Base-by-base conservation (phyloP, 1,140 invertebrate species). In the Drosophila yakuba region DNA sequence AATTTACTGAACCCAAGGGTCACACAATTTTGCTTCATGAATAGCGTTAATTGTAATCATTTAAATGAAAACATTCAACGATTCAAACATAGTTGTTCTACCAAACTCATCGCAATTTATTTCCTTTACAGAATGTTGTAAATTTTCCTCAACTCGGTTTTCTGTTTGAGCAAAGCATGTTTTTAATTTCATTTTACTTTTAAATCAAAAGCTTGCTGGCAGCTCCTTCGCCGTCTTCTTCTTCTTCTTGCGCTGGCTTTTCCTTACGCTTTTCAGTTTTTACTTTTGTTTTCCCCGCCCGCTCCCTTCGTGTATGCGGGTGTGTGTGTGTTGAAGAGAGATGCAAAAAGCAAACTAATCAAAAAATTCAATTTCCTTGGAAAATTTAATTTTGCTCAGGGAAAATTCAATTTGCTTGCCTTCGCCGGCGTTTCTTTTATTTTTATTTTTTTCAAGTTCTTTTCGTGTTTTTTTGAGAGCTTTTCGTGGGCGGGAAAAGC, bases 301-400 rank as follows among this genome's bases (percentile, higher is more conserved):
- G 20, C 15, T 7, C 35, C 20, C 38, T 58, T 54, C 14, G 36
- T 62, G 8, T 64, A 20, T 55, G 12, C 71, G 44, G 63, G 59
- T 63, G 58, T 67, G 58, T 76, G 71, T 76, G 64, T 77, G 82
- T 78, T 39, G 62, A 47, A 84, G 77, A 32, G 84, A 84, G 73
- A 88, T 88, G 84, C 84, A 88, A 88, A 88, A 89, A 84, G 84
- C 84, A 89, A 89, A 89, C 84, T 89, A 89, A 89, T 89, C 84
- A 89, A 89, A 89, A 89, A 89, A 89, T 89, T 89, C 84, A 89
- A 89, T 89, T 89, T 89, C 84, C 84, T 89, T 89, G 84, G 84
- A 89, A 88, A 88, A 89, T 89, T 89, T 89, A 89, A 89, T 89
- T 89, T 89, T 89, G 69, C 80, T 89, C 85, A 84, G 74, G 80